Conservation (phyloP, 2,888 invertebrate genomes). For the Plagodis pulveraria region DNA sequence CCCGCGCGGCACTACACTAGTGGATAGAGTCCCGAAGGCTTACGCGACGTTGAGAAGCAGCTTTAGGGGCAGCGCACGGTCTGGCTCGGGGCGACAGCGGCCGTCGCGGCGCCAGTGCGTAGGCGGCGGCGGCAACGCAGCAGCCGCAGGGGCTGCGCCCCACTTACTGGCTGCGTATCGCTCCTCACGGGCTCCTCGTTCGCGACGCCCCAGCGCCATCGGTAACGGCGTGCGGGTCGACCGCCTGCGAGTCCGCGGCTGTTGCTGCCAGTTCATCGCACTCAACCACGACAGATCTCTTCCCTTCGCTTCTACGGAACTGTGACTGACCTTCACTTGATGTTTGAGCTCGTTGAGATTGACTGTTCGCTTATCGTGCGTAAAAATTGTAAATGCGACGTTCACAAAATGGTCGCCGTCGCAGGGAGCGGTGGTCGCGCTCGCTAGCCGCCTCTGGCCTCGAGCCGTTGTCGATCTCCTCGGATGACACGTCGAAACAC, state of each 20-base stretch:
- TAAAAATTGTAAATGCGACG: constrained; percentile 46
- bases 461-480: constrained; percentile 77
- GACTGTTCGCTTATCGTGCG: constrained; percentile 53
- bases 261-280: constrained; percentile 60
- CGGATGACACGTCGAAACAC: constrained; percentile 83
- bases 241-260: constrained; percentile 55
- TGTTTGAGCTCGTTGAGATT: constrained; percentile 26
- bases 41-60: constrained; percentile 86
- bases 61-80: constrained; percentile 86
- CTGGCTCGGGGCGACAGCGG: constrained; percentile 77
- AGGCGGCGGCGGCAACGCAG: constrained; percentile 92
- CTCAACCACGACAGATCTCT: constrained; percentile 31
- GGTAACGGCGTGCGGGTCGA: constrained; percentile 53
- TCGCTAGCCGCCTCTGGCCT: constrained; percentile 66
- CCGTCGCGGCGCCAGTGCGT: constrained; percentile 88
- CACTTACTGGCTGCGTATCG: constrained; percentile 91
- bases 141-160: constrained; percentile 92
- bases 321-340: constrained; percentile 42
- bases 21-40: constrained; percentile 61
- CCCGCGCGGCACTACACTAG: constrained; percentile 69
- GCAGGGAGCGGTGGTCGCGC: constrained; percentile 53
- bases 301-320: constrained; percentile 10
- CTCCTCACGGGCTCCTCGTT: constrained; percentile 57
- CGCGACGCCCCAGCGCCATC: constrained; percentile 37
- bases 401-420: constrained; percentile 74